Base-by-base conservation (phyloP, 2,113 vertebrate genomes). In the Pelmatolapia mariae region DNA sequence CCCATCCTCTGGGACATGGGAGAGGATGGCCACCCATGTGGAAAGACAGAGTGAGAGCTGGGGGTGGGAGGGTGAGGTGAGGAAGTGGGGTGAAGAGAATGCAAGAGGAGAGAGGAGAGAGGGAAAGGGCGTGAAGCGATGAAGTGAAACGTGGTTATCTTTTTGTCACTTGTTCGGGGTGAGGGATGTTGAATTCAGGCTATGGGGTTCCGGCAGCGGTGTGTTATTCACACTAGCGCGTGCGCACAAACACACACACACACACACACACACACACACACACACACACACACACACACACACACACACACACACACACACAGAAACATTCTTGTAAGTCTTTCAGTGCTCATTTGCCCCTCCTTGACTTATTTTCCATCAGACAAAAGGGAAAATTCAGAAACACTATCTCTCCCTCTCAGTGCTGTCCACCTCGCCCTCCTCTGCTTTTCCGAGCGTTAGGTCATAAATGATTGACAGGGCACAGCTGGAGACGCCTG, bases 381-480 rank as follows among this genome's bases (percentile, higher is more conserved):
- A 89, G 83, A 93, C 80, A 92, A 92, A 94, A 91, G 71, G 36
- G 31, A 84, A 92, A 90, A 92, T 86, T 89, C 89, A 81, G 87
- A 80, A 89, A 86, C 86, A 52, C 86, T 84, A 81, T 89, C 89
- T 91, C 83, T 90, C 78, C 36, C 90, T 88, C 63, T 91, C 80
- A 47, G 78, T 81, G 86, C 88, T 85, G 89, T 93, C 93, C 90
- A 92, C 91, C 89, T 91, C 88, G 86, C 85, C 91, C 93, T 94
- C 90, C 90, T 83, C 90, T 91, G 89, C 92, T 93, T 91, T 91
- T 87, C 93, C 5, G 47, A 89, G 90, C 91, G 89, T 94, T 86
- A 88, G 95, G 95, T 94, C 94, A 93, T 93, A 78, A 92, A 94
- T 94, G 95, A 96, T 95, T 96, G 95, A 96, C 95, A 95, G 93